Evolutionary conservation across 2,797 vertebrate species (phyloP), one percentile per base, ranked within the genome.

Genomic region (Champsocephalus gunnari): DNA sequence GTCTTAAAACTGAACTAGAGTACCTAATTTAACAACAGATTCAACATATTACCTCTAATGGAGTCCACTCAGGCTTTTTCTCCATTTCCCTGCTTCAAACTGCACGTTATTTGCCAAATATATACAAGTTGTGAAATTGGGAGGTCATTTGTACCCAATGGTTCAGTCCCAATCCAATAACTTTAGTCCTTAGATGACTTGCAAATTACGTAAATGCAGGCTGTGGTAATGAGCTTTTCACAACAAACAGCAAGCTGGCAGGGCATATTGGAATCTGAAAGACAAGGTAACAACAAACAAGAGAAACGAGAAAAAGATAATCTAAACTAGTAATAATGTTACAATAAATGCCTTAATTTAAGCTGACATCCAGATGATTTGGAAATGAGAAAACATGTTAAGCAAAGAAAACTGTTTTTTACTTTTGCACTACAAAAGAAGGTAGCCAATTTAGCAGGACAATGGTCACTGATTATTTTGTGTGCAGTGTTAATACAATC

Each of bases 101-200:
- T 45, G 43, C 16, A 21, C 3, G 21, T 38, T 65, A 28, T 12
- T 55, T 5, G 14, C 66, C 75, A 81, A 61, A 72, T 28, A 49
- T 55, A 38, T 67, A 1, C 77, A 28, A 79, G 47, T 50, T 64
- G 41, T 55, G 13, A 83, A 74, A 62, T 1, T 51, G 58, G 34
- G 78, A 60, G 60, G 51, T 66, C 71, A 66, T 72, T 75, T 77
- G 50, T 49, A 75, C 50, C 3, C 51, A 66, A 38, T 73, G 73
- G 41, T 73, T 71, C 47, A 21, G 34, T 69, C 43, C 32, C 63
- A 14, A 24, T 72, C 19, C 16, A 71, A 57, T 57, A 58, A 53
- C 48, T 19, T 5, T 59, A 0, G 9, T 14, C n/a, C 49, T 24
- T 71, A 61, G 19, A 73, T 71, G n/a, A 45, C 41, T 66, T 13